Evolutionary conservation across 2,888 invertebrate genomes (phyloP).

Genomic region (Lasioglossum marginatum): DNA sequence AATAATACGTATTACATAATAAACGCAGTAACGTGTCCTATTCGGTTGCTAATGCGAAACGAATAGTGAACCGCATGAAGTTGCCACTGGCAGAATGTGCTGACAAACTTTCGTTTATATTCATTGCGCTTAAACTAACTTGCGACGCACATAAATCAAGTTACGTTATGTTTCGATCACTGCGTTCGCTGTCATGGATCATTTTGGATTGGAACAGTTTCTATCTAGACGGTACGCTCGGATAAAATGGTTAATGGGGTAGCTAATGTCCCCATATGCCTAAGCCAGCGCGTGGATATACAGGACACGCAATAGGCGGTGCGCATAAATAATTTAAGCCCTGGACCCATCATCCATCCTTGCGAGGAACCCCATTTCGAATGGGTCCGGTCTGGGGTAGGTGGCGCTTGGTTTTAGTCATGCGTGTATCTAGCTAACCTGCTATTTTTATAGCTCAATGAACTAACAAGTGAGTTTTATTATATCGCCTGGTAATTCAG

Average conservation of each 20-base stretch:
- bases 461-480: neutral
- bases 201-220: slow-evolving; percentile 43
- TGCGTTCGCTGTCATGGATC: slow-evolving; percentile 41
- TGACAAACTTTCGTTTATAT: neutral
- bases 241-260: slow-evolving; percentile 82
- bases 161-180: slow-evolving; percentile 27
- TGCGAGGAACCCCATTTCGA: slow-evolving; percentile 69
- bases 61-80: neutral
- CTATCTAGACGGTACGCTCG: slow-evolving; percentile 57
- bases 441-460: slow-evolving; percentile 53
- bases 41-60: neutral
- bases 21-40: neutral
- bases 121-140: slow-evolving; percentile 11
- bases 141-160: slow-evolving; percentile 24
- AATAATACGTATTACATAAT: neutral
- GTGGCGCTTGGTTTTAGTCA: slow-evolving; percentile 52
- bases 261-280: slow-evolving; percentile 82
- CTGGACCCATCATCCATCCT: slow-evolving; percentile 74
- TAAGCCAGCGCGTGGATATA: slow-evolving; percentile 66
- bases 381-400: slow-evolving; percentile 59
- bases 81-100: neutral
- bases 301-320: slow-evolving; percentile 80
- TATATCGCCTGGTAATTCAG: neutral
- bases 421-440: slow-evolving; percentile 21
- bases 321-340: slow-evolving; percentile 79